Conservation (phyloP, 2,113 vertebrate genomes). For the Odocoileus virginianus region DNA sequence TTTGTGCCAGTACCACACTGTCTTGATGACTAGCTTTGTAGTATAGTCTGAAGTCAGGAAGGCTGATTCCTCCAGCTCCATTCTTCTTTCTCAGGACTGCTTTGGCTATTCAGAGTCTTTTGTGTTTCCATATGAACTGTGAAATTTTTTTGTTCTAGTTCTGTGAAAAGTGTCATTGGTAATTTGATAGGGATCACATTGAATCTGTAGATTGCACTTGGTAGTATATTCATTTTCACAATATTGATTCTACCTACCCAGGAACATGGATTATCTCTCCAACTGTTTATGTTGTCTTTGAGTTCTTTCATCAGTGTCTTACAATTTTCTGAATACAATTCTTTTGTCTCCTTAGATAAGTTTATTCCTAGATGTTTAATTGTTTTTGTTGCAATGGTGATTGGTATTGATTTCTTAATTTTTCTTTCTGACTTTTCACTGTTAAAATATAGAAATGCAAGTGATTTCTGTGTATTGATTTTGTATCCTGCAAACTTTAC, state of each 20-base stretch:
- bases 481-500: not conserved
- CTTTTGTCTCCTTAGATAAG: not conserved
- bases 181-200: not conserved
- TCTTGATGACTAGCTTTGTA: not conserved
- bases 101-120: not conserved
- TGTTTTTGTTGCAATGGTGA: not conserved
- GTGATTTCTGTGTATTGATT: not conserved
- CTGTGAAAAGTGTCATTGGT: not conserved
- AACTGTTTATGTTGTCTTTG: not conserved
- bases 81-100: not conserved
- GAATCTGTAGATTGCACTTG: not conserved
- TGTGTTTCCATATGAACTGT: not conserved
- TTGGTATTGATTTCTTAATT: not conserved
- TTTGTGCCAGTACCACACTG: not conserved
- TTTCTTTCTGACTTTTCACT: not conserved
- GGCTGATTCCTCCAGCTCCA: not conserved
- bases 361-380: not conserved
- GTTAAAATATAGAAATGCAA: not conserved
- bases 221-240: not conserved
- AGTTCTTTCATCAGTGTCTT: not conserved
- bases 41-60: not conserved
- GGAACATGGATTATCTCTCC: not conserved
- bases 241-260: not conserved
- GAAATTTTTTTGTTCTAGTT: not conserved
- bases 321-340: not conserved